These are phyloP conservation scores for Neuroterus valhalla DNA, from an alignment of 1,140 invertebrate genomes.

Conservation along the genomic window DNA sequence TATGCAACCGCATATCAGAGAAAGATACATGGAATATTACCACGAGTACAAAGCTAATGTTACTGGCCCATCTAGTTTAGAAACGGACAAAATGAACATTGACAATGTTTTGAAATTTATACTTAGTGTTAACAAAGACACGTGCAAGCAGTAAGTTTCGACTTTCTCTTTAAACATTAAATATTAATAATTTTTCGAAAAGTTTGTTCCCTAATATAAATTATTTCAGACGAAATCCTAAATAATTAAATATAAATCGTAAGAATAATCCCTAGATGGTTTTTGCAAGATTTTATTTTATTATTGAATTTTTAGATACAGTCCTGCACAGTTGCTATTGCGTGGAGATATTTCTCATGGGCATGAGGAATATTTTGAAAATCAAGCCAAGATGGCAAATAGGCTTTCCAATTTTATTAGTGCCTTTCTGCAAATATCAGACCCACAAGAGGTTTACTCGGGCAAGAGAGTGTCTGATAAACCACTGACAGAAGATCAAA, in stretches of 20 bases:
- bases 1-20: slow-evolving; percentile 80
- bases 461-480: slow-evolving; percentile 92
- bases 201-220: slow-evolving; percentile 30
- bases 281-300: neutral
- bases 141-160: slow-evolving; percentile 79
- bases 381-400: slow-evolving; percentile 96
- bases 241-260: neutral
- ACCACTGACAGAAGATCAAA: slow-evolving; percentile 93
- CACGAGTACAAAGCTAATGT: slow-evolving; percentile 84
- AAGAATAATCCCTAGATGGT: neutral
- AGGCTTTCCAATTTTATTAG: slow-evolving; percentile 96
- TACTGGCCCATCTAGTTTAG: slow-evolving; percentile 78
- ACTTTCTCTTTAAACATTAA: neutral
- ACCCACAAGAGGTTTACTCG: slow-evolving; percentile 95
- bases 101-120: slow-evolving; percentile 87
- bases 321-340: slow-evolving; percentile 83
- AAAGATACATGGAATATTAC: slow-evolving; percentile 84
- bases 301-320: slow-evolving; percentile 76
- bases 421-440: slow-evolving; percentile 93
- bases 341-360: slow-evolving; percentile 91
- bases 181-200: too few species aligned
- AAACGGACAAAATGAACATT: slow-evolving; percentile 82
- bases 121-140: slow-evolving; percentile 81
- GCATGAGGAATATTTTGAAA: slow-evolving; percentile 91
- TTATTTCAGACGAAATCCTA: neutral